phyloP scores from a whole-genome alignment of 2,113 vertebrate species.

The Emydura subglobosa region DNA sequence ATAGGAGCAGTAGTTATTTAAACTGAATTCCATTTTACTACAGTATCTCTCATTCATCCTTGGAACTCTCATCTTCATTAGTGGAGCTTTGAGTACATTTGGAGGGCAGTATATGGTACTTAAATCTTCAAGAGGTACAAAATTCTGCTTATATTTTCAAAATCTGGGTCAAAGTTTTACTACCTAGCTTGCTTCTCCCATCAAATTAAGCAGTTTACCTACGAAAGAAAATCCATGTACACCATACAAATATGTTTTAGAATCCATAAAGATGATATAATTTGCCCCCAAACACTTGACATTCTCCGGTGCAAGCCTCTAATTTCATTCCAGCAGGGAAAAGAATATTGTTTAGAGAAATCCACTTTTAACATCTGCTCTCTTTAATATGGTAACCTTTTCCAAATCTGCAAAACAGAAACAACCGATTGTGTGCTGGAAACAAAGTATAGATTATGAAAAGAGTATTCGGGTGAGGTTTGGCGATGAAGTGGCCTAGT shows the following conservation, averaged over 20 bases:
- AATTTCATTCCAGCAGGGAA: constrained; percentile 36
- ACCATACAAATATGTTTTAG: constrained; percentile 27
- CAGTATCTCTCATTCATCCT: neutral
- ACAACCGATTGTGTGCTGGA: neutral
- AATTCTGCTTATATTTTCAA: neutral
- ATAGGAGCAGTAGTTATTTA: neutral
- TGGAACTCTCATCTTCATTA: neutral
- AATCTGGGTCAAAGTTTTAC: constrained; percentile 12
- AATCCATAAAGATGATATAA: neutral
- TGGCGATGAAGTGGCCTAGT: neutral
- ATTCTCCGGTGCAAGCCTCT: neutral
- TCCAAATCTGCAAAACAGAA: constrained; percentile 55
- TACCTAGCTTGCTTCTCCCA: neutral
- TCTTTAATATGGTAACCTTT: constrained; percentile 18
- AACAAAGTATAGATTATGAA: constrained; percentile 59
- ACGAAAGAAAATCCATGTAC: neutral
- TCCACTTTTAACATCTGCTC: constrained; percentile 34
- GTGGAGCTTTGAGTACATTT: neutral
- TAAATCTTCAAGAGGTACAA: neutral
- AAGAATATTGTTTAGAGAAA: constrained; percentile 52
- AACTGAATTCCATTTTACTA: fast-evolving
- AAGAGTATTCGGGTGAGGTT: constrained; percentile 13
- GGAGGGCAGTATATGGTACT: neutral
- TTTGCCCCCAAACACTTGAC: constrained; percentile 20
- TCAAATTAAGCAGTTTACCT: neutral